Base-by-base conservation (phyloP, 2,888 invertebrate genomes). In the Ethmia dodecea region DNA sequence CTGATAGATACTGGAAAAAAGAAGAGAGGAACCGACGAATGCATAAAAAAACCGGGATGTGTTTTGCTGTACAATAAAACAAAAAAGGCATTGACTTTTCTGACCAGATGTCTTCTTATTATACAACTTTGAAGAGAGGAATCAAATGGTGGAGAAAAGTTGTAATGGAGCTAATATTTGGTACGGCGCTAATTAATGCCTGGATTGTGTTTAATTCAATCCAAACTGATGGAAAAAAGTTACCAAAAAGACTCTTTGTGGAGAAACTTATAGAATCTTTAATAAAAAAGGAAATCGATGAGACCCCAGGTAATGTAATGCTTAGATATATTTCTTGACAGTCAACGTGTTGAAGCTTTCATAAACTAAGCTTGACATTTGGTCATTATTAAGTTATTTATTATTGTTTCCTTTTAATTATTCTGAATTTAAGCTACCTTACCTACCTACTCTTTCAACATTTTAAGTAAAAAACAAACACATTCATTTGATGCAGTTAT, bases 21-120 rank as follows among this genome's bases (percentile, higher is more conserved):
- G 18, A 40, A 40, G 20, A 40, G 42, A 47, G 38, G 37, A 9
- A 45, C 43, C n/a, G 9, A 43, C 22, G 42, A 48, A 42, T 8
- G n/a, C 13, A 47, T 47, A 13, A 47, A 42, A 37, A 55, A 53
- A 38, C 47, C 52, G 3, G 39, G 24, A 40, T 44, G 49, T 43
- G 41, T 51, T 25, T 12, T 51, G n/a, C 13, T 35, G 37, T 51
- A 55, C 36, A 53, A 55, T 45, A 28, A 49, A 45, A 31, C 26
- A 50, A 55, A 45, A 49, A 53, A 45, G 48, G 48, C n/a, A 35
- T 53, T 35, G 52, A 54, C 31, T 50, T 29, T 26, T 28, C 26
- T 34, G 55, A 52, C 43, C 49, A 54, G 29, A 57, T 53, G 48
- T 42, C 53, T 12, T 47, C 51, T 5, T 52, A 54, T 40, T 54